Evolutionary conservation across 2,113 vertebrate species (phyloP).

Genomic region (Lycaon pictus): DNA sequence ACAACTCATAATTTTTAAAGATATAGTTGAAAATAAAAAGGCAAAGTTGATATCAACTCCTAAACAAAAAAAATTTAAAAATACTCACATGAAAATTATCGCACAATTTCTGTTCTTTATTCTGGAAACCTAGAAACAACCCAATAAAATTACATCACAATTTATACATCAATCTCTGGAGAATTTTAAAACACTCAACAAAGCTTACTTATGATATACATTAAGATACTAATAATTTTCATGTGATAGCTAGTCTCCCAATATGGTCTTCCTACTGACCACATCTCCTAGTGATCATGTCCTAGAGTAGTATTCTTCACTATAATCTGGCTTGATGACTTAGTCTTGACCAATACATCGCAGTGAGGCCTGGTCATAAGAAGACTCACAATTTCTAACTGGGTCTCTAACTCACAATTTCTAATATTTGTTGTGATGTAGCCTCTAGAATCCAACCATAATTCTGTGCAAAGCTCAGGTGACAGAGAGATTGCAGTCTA

Average conservation of each 20-base stretch:
- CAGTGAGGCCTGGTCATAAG: neutral
- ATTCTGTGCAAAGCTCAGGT: neutral
- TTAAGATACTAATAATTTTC: neutral
- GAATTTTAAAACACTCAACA: neutral
- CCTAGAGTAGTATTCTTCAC: neutral
- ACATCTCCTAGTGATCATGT: neutral
- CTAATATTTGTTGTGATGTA: neutral
- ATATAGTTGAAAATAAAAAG: conserved; percentile 10
- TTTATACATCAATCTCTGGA: neutral
- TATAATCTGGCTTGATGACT: neutral
- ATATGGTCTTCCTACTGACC: neutral
- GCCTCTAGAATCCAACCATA: neutral
- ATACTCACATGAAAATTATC: neutral
- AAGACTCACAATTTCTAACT: neutral
- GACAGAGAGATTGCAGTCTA: neutral
- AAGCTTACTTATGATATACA: neutral
- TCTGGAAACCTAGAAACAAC: conserved; percentile 14
- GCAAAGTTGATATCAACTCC: neutral
- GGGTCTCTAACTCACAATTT: neutral
- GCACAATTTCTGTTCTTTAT: neutral
- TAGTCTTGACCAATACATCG: neutral
- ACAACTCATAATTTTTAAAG: neutral
- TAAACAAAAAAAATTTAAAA: neutral
- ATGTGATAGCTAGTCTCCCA: neutral
- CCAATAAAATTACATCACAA: neutral